Evolutionary conservation across 2,113 vertebrate genomes (phyloP).

Genomic region (Scolopax mira): DNA sequence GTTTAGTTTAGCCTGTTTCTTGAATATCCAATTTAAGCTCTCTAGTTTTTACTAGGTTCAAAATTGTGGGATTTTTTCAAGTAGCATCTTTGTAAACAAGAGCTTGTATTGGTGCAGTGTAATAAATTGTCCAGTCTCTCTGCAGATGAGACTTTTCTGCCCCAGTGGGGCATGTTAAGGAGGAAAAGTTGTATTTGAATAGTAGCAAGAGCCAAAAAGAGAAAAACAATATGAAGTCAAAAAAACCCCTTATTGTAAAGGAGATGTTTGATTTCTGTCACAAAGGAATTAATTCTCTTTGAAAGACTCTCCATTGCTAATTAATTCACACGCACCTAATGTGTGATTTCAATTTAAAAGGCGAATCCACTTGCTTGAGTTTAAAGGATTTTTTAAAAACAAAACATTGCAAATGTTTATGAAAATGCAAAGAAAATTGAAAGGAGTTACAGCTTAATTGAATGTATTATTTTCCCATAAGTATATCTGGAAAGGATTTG

Average conservation of each 20-base stretch:
- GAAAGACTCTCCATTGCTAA: slow-evolving; percentile 5
- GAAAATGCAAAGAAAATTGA: not conserved
- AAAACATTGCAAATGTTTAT: not conserved
- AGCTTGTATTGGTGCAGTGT: not conserved
- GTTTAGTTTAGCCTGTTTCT: not conserved
- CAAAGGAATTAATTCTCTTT: not conserved
- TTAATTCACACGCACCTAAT: slow-evolving; percentile 2
- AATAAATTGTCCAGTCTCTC: not conserved
- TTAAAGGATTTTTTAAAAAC: not conserved
- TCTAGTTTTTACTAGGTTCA: not conserved
- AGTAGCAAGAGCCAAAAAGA: not conserved
- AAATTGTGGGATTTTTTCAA: not conserved
- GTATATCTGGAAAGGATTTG: not conserved
- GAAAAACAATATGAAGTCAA: not conserved
- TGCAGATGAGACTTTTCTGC: not conserved
- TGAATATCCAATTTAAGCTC: not conserved
- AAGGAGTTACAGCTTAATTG: not conserved
- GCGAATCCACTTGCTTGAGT: not conserved
- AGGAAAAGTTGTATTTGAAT: not conserved
- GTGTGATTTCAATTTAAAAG: slow-evolving; percentile 31
- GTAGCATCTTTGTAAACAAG: not conserved
- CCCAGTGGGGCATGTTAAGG: not conserved
- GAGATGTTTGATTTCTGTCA: not conserved
- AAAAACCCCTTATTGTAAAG: not conserved
- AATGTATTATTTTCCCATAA: not conserved